Base-by-base conservation (phyloP, 2,888 invertebrate genomes). In the Nephrocerus scutellatus region DNA sequence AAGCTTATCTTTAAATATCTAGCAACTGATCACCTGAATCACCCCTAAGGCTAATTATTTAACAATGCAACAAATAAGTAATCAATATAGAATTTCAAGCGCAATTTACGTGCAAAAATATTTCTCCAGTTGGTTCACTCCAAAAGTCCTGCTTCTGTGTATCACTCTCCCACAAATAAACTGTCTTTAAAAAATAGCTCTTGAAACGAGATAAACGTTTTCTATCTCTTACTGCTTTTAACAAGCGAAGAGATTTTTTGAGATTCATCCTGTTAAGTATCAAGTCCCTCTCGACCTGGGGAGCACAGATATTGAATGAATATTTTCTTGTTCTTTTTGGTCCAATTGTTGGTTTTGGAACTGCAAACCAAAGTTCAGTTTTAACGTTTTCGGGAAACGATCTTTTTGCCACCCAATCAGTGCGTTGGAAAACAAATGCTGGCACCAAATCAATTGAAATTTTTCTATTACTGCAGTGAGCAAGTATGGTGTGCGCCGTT, bases 371-470 rank as follows among this genome's bases (percentile, higher is more conserved):
- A 8, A 10, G 21, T 38, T 6, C 12, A 0, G 20, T 10, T 3
- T 13, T 16, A 2, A 36, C 24, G 8, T 18, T 22, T n/a, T 15
- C 8, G 15, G 47, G 48, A 16, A 13, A 35, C 15, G 6, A 6
- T 28, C 43, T 39, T 38, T 6, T 19, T 5, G 19, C 41, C 14
- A 33, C 36, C 53, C 53, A 60, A 3, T 47, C 13, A 1, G 16
- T 8, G 5, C 36, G 23, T 0, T 18, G 5, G 8, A 57, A 50
- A 25, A 50, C 38, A 2, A 59, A 44, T 1, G 47, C 56, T 13
- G 57, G 55, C 9, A 56, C 52, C 32, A 60, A 53, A 41, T 59
- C 54, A n/a, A 60, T 51, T 10, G 28, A 29, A 15, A 57, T 48
- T 2, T 20, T 5, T 3, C 47, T 47, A 2, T 5, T n/a, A 1